These are phyloP conservation scores for Tragopan temminckii DNA, from an alignment of 2,797 vertebrate genomes.

Conservation along the genomic window DNA sequence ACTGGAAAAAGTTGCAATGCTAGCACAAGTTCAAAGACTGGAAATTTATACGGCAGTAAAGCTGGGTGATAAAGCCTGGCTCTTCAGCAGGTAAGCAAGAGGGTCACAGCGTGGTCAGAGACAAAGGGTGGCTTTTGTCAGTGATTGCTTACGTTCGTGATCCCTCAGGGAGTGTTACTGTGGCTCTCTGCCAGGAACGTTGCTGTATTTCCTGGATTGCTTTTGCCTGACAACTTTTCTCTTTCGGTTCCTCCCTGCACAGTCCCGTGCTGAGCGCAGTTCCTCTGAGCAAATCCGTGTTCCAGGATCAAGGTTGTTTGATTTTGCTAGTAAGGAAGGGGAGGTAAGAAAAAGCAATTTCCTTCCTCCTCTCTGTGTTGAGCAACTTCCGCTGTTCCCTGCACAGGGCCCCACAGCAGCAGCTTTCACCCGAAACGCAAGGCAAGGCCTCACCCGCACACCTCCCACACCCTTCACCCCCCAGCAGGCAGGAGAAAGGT, in stretches of 20 bases:
- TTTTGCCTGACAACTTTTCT: rapidly evolving
- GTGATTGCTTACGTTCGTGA: rapidly evolving
- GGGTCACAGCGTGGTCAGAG: rapidly evolving
- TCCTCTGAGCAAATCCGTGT: rapidly evolving
- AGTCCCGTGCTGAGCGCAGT: rapidly evolving
- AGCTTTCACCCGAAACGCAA: not conserved
- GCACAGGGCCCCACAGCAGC: rapidly evolving
- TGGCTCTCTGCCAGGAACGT: rapidly evolving
- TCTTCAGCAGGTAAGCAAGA: rapidly evolving
- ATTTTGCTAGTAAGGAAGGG: not conserved
- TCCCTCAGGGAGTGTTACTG: rapidly evolving
- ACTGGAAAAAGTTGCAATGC: not conserved
- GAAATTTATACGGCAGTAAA: rapidly evolving
- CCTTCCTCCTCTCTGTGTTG: not conserved
- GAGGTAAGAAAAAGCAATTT: not conserved
- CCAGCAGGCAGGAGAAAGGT: not conserved
- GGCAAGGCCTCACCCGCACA: not conserved
- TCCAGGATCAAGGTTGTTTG: not conserved
- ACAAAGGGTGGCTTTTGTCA: rapidly evolving
- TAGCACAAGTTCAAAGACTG: rapidly evolving
- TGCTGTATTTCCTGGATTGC: rapidly evolving
- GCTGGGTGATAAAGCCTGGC: rapidly evolving
- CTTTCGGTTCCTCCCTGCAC: rapidly evolving
- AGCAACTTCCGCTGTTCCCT: constrained; percentile 16
- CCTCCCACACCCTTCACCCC: not conserved